These are phyloP conservation scores for Listronotus oregonensis DNA, from an alignment of 1,140 invertebrate genomes.

Conservation along the genomic window DNA sequence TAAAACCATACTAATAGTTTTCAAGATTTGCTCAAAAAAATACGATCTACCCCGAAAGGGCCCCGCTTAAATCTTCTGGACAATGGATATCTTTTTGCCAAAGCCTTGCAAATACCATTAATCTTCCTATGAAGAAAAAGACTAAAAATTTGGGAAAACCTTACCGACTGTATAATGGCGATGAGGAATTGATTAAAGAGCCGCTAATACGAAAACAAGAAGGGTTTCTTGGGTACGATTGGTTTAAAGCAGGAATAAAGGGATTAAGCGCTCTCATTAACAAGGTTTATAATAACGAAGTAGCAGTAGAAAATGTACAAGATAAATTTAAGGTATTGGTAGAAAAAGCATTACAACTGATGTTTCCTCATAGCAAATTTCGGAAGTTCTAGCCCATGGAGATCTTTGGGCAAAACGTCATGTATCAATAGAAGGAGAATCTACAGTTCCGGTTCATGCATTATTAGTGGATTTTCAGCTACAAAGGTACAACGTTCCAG, in stretches of 20 bases:
- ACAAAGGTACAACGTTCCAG: slow-evolving; percentile 55
- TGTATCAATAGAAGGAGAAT: slow-evolving; percentile 60
- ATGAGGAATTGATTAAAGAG: slow-evolving; percentile 57
- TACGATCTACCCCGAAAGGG: slow-evolving; percentile 53
- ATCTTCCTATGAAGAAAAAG: slow-evolving; percentile 59
- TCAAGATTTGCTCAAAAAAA: slow-evolving; percentile 57
- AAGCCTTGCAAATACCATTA: too few species aligned
- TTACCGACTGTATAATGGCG: slow-evolving; percentile 54
- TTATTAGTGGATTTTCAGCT: slow-evolving; percentile 68
- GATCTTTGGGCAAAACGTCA: slow-evolving; percentile 68
- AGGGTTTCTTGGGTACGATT: slow-evolving; percentile 49
- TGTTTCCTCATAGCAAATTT: slow-evolving; percentile 57
- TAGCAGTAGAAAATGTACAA: slow-evolving; percentile 48
- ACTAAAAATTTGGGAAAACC: slow-evolving; percentile 33
- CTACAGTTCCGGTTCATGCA: slow-evolving; percentile 47
- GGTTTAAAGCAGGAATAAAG: slow-evolving; percentile 57
- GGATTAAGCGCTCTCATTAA: slow-evolving; percentile 59
- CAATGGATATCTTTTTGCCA: slow-evolving; percentile 59
- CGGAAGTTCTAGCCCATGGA: slow-evolving; percentile 64
- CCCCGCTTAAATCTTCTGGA: slow-evolving; percentile 52
- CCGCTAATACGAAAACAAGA: slow-evolving; percentile 57
- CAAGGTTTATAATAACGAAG: slow-evolving; percentile 45
- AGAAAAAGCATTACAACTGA: slow-evolving; percentile 55
- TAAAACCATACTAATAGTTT: slow-evolving; percentile 55
- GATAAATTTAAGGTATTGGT: slow-evolving; percentile 48